Conservation (phyloP, 2,113 vertebrate genomes). For the Gadus chalcogrammus region DNA sequence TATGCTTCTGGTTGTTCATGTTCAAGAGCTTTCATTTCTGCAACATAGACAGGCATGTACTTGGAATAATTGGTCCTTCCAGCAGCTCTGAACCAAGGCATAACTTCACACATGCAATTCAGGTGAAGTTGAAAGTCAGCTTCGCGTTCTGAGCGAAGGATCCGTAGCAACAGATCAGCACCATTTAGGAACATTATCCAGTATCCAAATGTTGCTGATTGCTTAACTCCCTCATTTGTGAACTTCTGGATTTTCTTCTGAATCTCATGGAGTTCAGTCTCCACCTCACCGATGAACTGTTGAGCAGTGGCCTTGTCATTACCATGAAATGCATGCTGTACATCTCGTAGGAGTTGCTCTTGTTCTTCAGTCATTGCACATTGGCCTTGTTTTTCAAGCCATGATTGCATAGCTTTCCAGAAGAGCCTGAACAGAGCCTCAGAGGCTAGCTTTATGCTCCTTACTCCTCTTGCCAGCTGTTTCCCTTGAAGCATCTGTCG, state of each 20-base stretch:
- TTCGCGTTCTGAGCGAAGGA: not conserved
- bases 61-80: slow-evolving; percentile 12
- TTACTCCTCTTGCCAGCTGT: slow-evolving; percentile 16
- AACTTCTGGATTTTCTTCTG: slow-evolving; percentile 5
- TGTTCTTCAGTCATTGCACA: slow-evolving; percentile 8
- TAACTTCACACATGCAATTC: slow-evolving; percentile 19
- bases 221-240: slow-evolving; percentile 4
- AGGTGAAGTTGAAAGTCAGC: slow-evolving; percentile 20
- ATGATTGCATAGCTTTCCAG: slow-evolving; percentile 14
- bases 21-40: slow-evolving; percentile 14
- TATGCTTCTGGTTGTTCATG: slow-evolving; percentile 23
- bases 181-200: slow-evolving; percentile 8
- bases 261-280: not conserved
- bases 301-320: slow-evolving; percentile 2
- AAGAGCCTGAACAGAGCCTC: slow-evolving; percentile 10
- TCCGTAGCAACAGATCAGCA: slow-evolving; percentile 9
- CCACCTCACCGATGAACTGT: not conserved
- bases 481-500: slow-evolving; percentile 13
- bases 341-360: slow-evolving; percentile 3
- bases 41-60: slow-evolving; percentile 5
- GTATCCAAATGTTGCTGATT: slow-evolving; percentile 9
- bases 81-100: slow-evolving; percentile 18
- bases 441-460: slow-evolving; percentile 2
- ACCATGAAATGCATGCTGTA: not conserved
- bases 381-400: slow-evolving; percentile 11